These are phyloP conservation scores for Chymomyza procnemis DNA, from an alignment of 2,888 invertebrate genomes.

Conservation along the genomic window DNA sequence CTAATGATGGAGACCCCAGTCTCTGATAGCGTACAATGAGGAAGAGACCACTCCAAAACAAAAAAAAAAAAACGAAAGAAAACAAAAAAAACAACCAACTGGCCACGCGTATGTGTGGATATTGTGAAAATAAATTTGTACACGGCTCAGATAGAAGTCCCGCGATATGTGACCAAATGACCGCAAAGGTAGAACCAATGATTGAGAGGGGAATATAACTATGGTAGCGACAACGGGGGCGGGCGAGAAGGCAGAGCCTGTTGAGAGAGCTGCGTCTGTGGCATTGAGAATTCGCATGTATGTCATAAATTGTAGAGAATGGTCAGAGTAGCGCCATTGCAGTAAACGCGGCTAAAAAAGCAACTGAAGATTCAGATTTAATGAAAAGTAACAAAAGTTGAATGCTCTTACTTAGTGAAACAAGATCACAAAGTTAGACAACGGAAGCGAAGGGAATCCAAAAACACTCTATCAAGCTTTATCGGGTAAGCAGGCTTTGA, in stretches of 20 bases:
- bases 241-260: not conserved
- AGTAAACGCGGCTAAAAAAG: constrained; percentile 22
- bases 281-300: constrained; percentile 55
- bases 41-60: not conserved
- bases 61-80: not conserved
- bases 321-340: constrained; percentile 33
- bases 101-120: constrained; percentile 15
- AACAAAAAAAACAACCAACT: not conserved
- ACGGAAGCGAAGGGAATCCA: not conserved
- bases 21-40: constrained; percentile 1
- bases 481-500: too few relatives aligned
- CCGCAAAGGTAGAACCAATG: constrained; percentile 7
- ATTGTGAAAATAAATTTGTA: constrained; percentile 59
- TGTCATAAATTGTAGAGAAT: constrained; percentile 61
- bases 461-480: too few relatives aligned
- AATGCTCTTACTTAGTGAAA: not conserved
- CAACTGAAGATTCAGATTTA: not conserved
- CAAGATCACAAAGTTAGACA: not conserved
- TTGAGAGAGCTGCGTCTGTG: not conserved
- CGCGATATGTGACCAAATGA: constrained; percentile 56
- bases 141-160: constrained; percentile 54
- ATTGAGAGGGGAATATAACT: not conserved
- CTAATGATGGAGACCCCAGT: constrained; percentile 62
- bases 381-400: not conserved
- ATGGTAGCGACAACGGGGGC: not conserved